Percentiles rank a stretch among this genome's conserved stretches.
These are phyloP conservation scores for Catocala nupta DNA, from an alignment of 2,888 invertebrate species.

Conservation along the genomic window DNA sequence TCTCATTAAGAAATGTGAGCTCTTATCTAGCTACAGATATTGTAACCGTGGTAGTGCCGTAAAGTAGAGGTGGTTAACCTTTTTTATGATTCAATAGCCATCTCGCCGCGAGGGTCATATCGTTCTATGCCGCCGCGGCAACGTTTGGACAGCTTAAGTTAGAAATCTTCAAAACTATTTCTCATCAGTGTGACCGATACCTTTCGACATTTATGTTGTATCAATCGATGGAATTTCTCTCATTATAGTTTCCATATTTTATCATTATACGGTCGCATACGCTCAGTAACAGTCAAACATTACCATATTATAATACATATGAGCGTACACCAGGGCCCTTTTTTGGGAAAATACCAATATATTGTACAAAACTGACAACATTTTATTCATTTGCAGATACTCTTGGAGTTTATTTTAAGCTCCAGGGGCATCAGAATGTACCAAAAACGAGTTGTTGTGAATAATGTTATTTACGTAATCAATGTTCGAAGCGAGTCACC, in stretches of 20 bases:
- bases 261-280: slow-evolving; percentile 6
- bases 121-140: slow-evolving; percentile 19
- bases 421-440: neutral
- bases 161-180: slow-evolving; percentile 12
- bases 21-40: slow-evolving; percentile 38
- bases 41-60: slow-evolving; percentile 34
- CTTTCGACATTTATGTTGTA: slow-evolving; percentile 12
- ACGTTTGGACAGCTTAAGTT: slow-evolving; percentile 21
- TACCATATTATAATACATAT: too few relatives aligned
- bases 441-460: slow-evolving; percentile 4
- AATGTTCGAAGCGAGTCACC: neutral
- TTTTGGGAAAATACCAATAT: too few relatives aligned
- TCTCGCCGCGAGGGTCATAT: slow-evolving; percentile 30
- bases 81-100: slow-evolving; percentile 43
- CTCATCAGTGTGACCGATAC: neutral
- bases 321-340: too few relatives aligned
- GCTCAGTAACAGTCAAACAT: too few relatives aligned
- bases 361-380: too few relatives aligned
- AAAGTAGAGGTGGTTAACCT: slow-evolving; percentile 55
- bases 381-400: neutral
- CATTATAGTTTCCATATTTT: slow-evolving; percentile 23
- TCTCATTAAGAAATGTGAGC: slow-evolving; percentile 28
- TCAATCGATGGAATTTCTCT: slow-evolving; percentile 14
- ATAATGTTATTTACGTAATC: slow-evolving; percentile 4
- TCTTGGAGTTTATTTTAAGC: neutral